phyloP scores from a whole-genome alignment of 53 echinoderm and acorn worm genomes.

The Paelopatides confundens region DNA sequence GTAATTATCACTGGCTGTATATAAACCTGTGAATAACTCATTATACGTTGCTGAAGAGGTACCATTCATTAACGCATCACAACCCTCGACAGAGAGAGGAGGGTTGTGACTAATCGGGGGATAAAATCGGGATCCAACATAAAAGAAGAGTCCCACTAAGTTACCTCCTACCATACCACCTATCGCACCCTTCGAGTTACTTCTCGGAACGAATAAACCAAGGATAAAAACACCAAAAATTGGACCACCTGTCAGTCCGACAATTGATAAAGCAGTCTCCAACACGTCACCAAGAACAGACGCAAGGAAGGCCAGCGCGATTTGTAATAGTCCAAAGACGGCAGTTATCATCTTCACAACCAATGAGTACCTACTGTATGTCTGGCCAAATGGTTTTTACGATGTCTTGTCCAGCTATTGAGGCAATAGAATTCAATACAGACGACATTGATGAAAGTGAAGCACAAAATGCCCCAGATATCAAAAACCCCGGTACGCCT shows the following conservation, averaged over 20 bases:
- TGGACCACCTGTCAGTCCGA: constrained; percentile 19
- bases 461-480: constrained; percentile 59
- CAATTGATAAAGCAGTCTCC: constrained; percentile 19
- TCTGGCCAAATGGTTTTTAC: constrained; percentile 11
- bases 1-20: neutral
- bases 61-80: neutral
- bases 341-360: constrained; percentile 12
- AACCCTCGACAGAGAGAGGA: constrained; percentile 17
- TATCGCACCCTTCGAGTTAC: constrained; percentile 21
- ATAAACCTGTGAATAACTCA: neutral
- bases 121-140: constrained; percentile 25
- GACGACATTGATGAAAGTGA: constrained; percentile 57
- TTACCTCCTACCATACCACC: constrained; percentile 20
- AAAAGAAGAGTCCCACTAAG: neutral
- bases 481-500: constrained; percentile 60
- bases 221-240: constrained; percentile 10
- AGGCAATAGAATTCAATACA: neutral
- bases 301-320: constrained; percentile 45
- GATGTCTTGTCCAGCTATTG: constrained; percentile 44
- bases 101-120: neutral
- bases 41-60: neutral
- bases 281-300: constrained; percentile 40
- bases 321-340: neutral
- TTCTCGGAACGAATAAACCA: neutral
- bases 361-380: neutral